Conservation (phyloP, 2,797 vertebrate species). For the Distichodus sexfasciatus region DNA sequence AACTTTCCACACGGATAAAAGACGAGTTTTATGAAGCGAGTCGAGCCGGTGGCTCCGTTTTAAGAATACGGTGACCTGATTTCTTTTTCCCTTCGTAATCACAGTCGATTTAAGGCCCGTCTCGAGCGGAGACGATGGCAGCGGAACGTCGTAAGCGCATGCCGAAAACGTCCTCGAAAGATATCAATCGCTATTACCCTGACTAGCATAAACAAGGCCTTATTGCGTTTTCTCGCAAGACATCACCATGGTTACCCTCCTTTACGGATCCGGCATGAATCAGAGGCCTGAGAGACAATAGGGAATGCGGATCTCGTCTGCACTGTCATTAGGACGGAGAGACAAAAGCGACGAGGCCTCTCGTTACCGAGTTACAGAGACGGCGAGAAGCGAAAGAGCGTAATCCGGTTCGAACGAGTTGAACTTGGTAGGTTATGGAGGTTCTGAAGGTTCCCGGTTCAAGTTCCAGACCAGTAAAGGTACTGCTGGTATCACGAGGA, state of each 20-base stretch:
- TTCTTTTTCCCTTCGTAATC: neutral
- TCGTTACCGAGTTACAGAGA: neutral
- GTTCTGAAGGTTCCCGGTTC: no score
- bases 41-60: no score
- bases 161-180: neutral
- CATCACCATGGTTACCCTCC: conserved; percentile 20
- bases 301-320: neutral
- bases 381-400: no score
- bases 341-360: neutral
- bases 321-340: conserved; percentile 1
- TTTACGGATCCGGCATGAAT: conserved; percentile 15
- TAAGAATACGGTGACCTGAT: neutral
- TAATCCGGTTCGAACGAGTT: no score
- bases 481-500: no score
- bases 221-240: neutral
- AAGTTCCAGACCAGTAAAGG: no score
- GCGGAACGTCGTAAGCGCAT: neutral
- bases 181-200: conserved; percentile 4
- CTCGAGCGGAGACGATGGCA: neutral
- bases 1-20: no score
- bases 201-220: neutral
- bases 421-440: no score
- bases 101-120: no score
- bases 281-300: conserved; percentile 5
- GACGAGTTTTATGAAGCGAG: no score